A percentile compares a stretch with the other conserved stretches of the same genome.
These are phyloP conservation scores for Dendroctonus valens DNA, from an alignment of 1,140 invertebrate genomes.

Conservation along the genomic window DNA sequence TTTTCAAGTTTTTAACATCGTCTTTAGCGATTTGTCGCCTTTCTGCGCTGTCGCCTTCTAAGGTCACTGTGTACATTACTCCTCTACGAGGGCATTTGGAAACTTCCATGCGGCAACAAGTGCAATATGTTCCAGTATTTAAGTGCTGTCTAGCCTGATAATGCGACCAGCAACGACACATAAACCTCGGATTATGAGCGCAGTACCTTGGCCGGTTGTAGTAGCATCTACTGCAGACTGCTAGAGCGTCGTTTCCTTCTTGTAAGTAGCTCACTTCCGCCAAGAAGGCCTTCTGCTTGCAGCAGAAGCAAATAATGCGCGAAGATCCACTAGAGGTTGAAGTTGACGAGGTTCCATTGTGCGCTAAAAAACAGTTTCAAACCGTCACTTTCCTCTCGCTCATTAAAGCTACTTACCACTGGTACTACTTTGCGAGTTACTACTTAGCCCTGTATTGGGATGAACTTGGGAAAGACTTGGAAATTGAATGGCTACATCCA, in stretches of 20 bases:
- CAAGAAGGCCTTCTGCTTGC: conserved; percentile 21
- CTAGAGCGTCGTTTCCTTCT: conserved; percentile 5
- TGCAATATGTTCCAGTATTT: not conserved
- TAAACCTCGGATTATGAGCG: conserved; percentile 3
- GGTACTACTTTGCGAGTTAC: too few species aligned
- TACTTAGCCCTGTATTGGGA: too few species aligned
- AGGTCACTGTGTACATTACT: conserved; percentile 40
- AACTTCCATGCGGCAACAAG: conserved; percentile 23
- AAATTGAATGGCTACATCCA: too few species aligned
- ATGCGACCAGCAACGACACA: conserved; percentile 11
- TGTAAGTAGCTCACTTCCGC: conserved; percentile 21
- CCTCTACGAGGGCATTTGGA: conserved; percentile 31
- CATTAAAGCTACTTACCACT: too few species aligned
- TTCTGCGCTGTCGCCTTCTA: conserved; percentile 29
- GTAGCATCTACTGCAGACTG: conserved; percentile 17
- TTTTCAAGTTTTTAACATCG: conserved; percentile 36
- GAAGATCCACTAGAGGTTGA: conserved; percentile 1
- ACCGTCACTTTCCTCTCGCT: too few species aligned
- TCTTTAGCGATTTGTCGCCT: conserved; percentile 15
- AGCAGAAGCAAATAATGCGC: conserved; percentile 11
- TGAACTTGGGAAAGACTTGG: too few species aligned
- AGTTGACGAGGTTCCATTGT: not conserved
- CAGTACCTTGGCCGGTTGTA: conserved; percentile 2
- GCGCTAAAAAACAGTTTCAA: too few species aligned
- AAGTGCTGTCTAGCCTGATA: conserved; percentile 1